A percentile compares a stretch with the other conserved stretches of the same genome.
Evolutionary conservation across 2,888 invertebrate species (phyloP).

Genomic region (Lissocephala sabroskyi): DNA sequence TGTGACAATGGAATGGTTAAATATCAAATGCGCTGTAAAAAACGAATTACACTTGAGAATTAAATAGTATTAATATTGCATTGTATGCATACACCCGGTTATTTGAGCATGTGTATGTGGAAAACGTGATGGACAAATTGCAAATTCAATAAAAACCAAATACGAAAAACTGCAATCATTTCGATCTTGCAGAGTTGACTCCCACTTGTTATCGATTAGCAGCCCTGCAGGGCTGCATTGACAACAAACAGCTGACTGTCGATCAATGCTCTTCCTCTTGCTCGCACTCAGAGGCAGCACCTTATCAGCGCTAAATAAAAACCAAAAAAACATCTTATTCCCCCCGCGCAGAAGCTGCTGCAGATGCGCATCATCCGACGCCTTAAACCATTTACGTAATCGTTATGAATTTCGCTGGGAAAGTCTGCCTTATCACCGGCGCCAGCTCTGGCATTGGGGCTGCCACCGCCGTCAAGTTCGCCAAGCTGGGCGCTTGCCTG

Average conservation of each 20-base stretch:
- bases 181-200: too few relatives aligned
- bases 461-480: conserved; percentile 79
- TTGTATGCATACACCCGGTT: conserved; percentile 27
- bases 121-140: conserved; percentile 51
- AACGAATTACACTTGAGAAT: conserved; percentile 46
- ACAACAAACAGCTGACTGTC: too few relatives aligned
- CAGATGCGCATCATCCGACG: neutral
- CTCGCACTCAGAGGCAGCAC: too few relatives aligned
- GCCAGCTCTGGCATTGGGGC: conserved; percentile 85
- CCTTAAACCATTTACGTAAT: conserved; percentile 5
- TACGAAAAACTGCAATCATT: conserved; percentile 21
- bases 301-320: neutral
- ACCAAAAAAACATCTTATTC: too few relatives aligned
- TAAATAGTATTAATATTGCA: conserved; percentile 44
- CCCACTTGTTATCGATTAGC: too few relatives aligned
- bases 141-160: conserved; percentile 50
- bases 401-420: conserved; percentile 76
- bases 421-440: conserved; percentile 79
- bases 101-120: conserved; percentile 32
- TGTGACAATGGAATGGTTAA: conserved; percentile 21
- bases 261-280: too few relatives aligned
- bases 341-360: neutral
- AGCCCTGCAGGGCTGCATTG: too few relatives aligned
- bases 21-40: conserved; percentile 64
- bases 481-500: conserved; percentile 77